Percentiles rank a stretch among this genome's conserved stretches.
These are phyloP conservation scores for Archips crataeganus DNA, from an alignment of 2,888 invertebrate species.

Conservation along the genomic window DNA sequence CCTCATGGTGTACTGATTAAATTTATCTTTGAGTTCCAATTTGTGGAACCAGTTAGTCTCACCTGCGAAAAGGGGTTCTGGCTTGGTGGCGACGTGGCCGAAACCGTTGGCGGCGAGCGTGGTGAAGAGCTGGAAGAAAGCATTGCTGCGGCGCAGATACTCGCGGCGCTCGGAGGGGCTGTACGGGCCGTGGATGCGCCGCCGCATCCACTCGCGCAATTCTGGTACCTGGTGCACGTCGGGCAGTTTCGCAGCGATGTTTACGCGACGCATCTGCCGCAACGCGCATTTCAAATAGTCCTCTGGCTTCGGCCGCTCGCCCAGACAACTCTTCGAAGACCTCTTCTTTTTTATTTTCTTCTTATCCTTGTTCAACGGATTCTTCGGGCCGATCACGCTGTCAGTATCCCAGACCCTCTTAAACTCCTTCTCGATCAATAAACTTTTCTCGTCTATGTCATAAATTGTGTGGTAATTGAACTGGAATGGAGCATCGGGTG, in stretches of 20 bases:
- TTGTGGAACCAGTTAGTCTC: conserved; percentile 68
- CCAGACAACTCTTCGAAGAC: conserved; percentile 64
- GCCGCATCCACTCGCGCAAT: conserved; percentile 77
- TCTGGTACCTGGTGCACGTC: conserved; percentile 73
- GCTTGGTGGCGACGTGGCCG: conserved; percentile 61
- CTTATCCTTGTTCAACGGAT: conserved; percentile 53
- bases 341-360: conserved; percentile 60
- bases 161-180: conserved; percentile 52
- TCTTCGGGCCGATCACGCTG: conserved; percentile 61
- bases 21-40: conserved; percentile 62
- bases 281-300: conserved; percentile 75
- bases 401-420: conserved; percentile 74
- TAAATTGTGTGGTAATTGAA: conserved; percentile 75
- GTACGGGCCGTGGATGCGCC: conserved; percentile 66
- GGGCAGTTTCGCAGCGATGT: conserved; percentile 73
- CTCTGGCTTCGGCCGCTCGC: conserved; percentile 61
- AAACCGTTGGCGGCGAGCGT: conserved; percentile 55
- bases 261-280: conserved; percentile 60
- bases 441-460: conserved; percentile 63
- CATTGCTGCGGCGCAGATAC: conserved; percentile 57
- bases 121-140: conserved; percentile 64
- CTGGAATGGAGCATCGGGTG: conserved; percentile 53
- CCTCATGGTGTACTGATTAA: conserved; percentile 55
- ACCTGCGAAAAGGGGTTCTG: conserved; percentile 55
- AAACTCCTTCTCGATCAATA: conserved; percentile 67